Evolutionary conservation across 1,140 invertebrate genomes (phyloP).

Genomic region (Drosophila watanabei): DNA sequence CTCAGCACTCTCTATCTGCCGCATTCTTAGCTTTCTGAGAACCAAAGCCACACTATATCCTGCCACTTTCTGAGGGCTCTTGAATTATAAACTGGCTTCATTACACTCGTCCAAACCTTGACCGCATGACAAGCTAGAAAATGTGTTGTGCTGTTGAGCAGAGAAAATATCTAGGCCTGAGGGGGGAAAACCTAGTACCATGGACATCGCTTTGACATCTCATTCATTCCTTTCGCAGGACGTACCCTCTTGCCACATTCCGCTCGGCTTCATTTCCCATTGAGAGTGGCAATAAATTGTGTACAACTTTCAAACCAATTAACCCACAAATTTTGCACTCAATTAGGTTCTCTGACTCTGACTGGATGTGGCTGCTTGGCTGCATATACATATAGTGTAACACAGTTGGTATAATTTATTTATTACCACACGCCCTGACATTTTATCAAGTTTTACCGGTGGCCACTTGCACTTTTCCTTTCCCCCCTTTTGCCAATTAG

Average conservation of each 20-base stretch:
- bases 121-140: constrained; percentile 75
- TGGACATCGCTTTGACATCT: constrained; percentile 23
- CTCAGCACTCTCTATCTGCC: constrained; percentile 15
- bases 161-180: constrained; percentile 3
- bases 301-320: constrained; percentile 72
- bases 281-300: constrained; percentile 59
- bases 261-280: constrained; percentile 20
- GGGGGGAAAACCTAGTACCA: neutral
- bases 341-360: constrained; percentile 48
- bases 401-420: constrained; percentile 51
- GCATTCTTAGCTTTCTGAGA: constrained; percentile 8
- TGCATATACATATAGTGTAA: constrained; percentile 16
- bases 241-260: constrained; percentile 5
- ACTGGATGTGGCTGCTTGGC: constrained; percentile 10
- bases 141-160: constrained; percentile 55
- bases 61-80: constrained; percentile 27
- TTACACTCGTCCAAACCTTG: constrained; percentile 62
- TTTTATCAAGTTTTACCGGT: constrained; percentile 46
- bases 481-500: constrained; percentile 68
- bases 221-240: constrained; percentile 4
- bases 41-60: constrained; percentile 22
- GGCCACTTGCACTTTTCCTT: constrained; percentile 21
- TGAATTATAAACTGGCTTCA: constrained; percentile 72
- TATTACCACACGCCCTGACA: constrained; percentile 36
- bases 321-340: constrained; percentile 72